Base-by-base conservation (phyloP, 1,140 invertebrate species). In the Cotesia chilonis region DNA sequence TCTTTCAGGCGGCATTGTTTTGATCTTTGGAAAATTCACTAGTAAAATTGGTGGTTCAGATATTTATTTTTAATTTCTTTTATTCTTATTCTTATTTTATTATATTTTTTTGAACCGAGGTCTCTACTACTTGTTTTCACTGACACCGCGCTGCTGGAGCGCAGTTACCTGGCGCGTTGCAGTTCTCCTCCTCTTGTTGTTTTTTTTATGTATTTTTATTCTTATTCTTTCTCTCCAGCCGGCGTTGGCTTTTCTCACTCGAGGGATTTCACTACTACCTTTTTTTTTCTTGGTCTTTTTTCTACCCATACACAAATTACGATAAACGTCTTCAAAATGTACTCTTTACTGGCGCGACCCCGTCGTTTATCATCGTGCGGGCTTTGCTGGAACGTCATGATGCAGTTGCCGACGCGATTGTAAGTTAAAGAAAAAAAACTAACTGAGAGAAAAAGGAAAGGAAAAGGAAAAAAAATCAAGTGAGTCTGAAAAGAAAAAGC, bases 151-250 rank as follows among this genome's bases (percentile, higher is more conserved):
- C 38, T 28, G 63, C 37, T 41, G 52, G 51, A 14, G 51, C 28
- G 38, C 14, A 68, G 66, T 68, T 68, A 68, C 66, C 66, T 68
- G 66, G 66, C 66, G 66, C 66, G 66, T 68, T 68, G 51, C 66
- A 55, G 51, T 55, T n/a, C 51, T 38, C 38, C 47, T 14, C 64
- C 70, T 71, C 71, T 68, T 72, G 28, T 3, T 61, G 63, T 71
- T 14, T 65, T 57, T 37, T 28, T 70, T 63, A 52, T 72, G 37
- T 61, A 12, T 38, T 66, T 51, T 38, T 28, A 47, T 55, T 68
- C 17, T 17, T 14, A 60, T 55, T 68, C 20, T 55, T 41, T 55
- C 36, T 41, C 51, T 65, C 37, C 17, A 14, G 6, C 14, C 63
- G n/a, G 12, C 36, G 63, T 14, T n/a, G 4, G n/a, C 63, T 64